Conservation (phyloP, 2,888 invertebrate species). For the Patella ulyssiponensis region DNA sequence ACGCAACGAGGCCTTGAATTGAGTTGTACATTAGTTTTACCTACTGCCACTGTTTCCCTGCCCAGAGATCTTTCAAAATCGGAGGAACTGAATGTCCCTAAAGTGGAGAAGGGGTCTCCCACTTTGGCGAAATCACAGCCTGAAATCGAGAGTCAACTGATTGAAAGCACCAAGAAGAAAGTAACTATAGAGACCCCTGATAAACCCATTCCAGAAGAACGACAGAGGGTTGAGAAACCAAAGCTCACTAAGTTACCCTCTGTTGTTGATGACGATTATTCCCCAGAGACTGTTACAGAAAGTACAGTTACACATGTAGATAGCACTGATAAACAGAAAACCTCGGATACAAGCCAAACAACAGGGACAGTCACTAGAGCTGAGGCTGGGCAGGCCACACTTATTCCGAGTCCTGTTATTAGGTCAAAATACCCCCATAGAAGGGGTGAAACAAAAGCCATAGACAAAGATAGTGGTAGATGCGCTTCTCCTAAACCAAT, state of each 20-base stretch:
- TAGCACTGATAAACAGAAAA: not conserved
- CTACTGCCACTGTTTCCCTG: constrained; percentile 43
- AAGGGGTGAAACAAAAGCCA: constrained; percentile 4
- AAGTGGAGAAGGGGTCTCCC: constrained; percentile 48
- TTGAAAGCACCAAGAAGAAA: constrained; percentile 18
- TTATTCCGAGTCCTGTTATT: constrained; percentile 10
- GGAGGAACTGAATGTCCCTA: constrained; percentile 44
- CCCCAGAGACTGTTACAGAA: constrained; percentile 43
- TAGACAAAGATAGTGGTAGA: constrained; percentile 5
- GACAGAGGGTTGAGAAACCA: constrained; percentile 29
- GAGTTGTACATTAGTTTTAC: constrained; percentile 41
- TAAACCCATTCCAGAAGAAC: constrained; percentile 54
- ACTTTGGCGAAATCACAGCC: constrained; percentile 35
- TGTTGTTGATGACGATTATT: constrained; percentile 40
- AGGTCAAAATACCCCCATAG: constrained; percentile 11
- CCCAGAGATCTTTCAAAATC: constrained; percentile 50
- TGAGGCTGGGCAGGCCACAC: constrained; percentile 8
- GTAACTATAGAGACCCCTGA: constrained; percentile 54
- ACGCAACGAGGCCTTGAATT: constrained; percentile 18
- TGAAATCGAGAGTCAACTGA: constrained; percentile 16
- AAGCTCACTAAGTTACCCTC: constrained; percentile 30
- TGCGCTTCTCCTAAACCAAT: constrained; percentile 12
- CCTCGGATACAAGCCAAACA: constrained; percentile 5
- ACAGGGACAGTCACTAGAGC: constrained; percentile 8
- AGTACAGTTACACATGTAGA: constrained; percentile 36